Evolutionary conservation across 2,888 invertebrate genomes (phyloP).

Genomic region (Thyatira batis): DNA sequence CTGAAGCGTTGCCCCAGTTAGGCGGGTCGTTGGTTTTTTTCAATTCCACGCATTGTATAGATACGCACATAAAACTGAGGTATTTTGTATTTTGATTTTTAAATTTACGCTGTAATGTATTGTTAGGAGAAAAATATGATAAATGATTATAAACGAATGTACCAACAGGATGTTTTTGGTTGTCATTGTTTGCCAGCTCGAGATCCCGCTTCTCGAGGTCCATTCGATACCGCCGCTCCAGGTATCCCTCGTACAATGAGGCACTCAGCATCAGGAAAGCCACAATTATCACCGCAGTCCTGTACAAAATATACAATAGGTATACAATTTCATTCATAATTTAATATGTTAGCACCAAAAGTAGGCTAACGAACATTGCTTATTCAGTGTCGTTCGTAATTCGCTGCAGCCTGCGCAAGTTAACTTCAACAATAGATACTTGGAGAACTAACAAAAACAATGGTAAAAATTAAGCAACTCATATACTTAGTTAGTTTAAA

Average conservation of each 20-base stretch:
- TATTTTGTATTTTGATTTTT: background rate
- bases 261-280: slow-evolving; percentile 82
- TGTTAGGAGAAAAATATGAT: background rate
- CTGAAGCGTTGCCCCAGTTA: slow-evolving; percentile 10
- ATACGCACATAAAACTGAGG: background rate
- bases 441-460: background rate
- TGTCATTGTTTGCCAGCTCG: slow-evolving; percentile 69
- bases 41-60: slow-evolving; percentile 9
- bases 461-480: background rate
- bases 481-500: background rate
- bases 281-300: slow-evolving; percentile 75
- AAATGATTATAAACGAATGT: slow-evolving; percentile 44
- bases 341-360: background rate
- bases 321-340: background rate
- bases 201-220: slow-evolving; percentile 65
- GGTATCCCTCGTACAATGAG: slow-evolving; percentile 84
- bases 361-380: background rate
- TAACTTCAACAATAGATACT: background rate
- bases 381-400: background rate
- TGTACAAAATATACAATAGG: slow-evolving; percentile 45
- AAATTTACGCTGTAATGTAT: background rate
- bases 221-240: slow-evolving; percentile 69
- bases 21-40: slow-evolving; percentile 22
- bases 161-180: slow-evolving; percentile 73
- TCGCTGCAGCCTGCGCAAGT: background rate